These are phyloP conservation scores for Platysternon megacephalum DNA, from an alignment of 2,113 vertebrate genomes.

Conservation along the genomic window DNA sequence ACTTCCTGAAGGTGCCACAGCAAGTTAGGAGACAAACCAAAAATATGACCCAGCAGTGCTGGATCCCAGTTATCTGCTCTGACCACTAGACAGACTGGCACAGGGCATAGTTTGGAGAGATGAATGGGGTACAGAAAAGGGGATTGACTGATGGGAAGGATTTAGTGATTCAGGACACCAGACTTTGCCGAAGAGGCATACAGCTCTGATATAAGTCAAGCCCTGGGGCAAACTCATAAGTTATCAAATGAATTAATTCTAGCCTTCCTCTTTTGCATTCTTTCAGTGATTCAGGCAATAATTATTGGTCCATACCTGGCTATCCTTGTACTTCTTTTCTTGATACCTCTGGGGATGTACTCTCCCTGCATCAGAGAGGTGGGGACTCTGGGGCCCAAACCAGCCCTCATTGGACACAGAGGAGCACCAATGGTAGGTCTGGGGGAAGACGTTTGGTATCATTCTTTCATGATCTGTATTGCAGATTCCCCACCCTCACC, in stretches of 20 bases:
- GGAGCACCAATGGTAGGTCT: constrained; percentile 92
- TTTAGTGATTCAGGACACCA: not conserved
- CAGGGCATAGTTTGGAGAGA: not conserved
- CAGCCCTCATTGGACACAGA: constrained; percentile 88
- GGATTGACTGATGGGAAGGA: not conserved
- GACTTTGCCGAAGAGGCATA: not conserved
- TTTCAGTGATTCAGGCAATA: constrained; percentile 84
- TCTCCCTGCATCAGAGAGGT: constrained; percentile 90
- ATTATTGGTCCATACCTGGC: constrained; percentile 85
- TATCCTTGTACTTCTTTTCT: constrained; percentile 86
- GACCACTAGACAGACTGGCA: not conserved
- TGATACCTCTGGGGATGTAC: constrained; percentile 91
- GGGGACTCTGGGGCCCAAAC: constrained; percentile 87
- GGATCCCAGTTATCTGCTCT: not conserved
- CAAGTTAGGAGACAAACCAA: not conserved
- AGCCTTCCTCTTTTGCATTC: constrained; percentile 69
- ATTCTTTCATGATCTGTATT: not conserved
- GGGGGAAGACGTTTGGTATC: not conserved
- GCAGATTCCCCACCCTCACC: not conserved
- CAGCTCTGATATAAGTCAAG: not conserved
- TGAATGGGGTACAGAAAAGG: not conserved
- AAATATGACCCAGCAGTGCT: not conserved
- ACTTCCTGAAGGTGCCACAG: not conserved
- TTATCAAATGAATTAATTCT: constrained; percentile 49
- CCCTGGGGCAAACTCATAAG: accelerated